A percentile compares a stretch with the other conserved stretches of the same genome.
Conservation (phyloP, 2,113 vertebrate species). For the Pelobates fuscus region DNA sequence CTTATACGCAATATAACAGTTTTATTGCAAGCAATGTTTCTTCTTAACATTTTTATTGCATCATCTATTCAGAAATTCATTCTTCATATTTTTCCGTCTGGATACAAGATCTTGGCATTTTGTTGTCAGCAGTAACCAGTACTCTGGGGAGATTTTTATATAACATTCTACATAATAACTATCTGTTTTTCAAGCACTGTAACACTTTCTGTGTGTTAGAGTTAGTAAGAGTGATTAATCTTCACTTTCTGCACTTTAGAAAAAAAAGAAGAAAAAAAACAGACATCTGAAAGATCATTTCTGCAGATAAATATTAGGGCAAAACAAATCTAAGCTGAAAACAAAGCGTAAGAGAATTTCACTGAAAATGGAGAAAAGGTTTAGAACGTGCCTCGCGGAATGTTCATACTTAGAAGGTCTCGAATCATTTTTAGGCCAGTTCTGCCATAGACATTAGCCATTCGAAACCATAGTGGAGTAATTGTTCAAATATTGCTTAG, state of each 20-base stretch:
- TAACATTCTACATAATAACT: background rate
- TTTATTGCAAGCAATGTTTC: slow-evolving; percentile 38
- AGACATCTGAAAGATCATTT: too few relatives aligned
- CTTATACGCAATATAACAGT: slow-evolving; percentile 32
- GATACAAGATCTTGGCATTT: slow-evolving; percentile 36
- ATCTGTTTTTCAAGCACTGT: background rate
- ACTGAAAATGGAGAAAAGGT: too few relatives aligned
- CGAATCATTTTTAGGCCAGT: too few relatives aligned
- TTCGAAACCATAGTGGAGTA: too few relatives aligned
- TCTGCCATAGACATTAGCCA: too few relatives aligned
- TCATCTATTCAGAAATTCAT: slow-evolving; percentile 33
- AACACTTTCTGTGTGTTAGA: background rate
- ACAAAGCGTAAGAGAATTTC: too few relatives aligned
- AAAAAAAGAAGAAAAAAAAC: too few relatives aligned
- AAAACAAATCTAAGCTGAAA: too few relatives aligned
- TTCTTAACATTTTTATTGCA: slow-evolving; percentile 46
- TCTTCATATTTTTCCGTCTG: slow-evolving; percentile 35
- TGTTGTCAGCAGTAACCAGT: slow-evolving; percentile 29
- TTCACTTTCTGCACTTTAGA: background rate
- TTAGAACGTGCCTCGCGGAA: too few relatives aligned
- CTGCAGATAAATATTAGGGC: too few relatives aligned
- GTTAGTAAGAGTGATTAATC: background rate
- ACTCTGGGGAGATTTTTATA: slow-evolving; percentile 35
- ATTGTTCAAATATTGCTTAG: too few relatives aligned
- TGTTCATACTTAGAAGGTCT: too few relatives aligned